Evolutionary conservation across 2,113 vertebrate species (phyloP), one percentile per base, ranked within the genome.

Genomic region (Heptranchias perlo): DNA sequence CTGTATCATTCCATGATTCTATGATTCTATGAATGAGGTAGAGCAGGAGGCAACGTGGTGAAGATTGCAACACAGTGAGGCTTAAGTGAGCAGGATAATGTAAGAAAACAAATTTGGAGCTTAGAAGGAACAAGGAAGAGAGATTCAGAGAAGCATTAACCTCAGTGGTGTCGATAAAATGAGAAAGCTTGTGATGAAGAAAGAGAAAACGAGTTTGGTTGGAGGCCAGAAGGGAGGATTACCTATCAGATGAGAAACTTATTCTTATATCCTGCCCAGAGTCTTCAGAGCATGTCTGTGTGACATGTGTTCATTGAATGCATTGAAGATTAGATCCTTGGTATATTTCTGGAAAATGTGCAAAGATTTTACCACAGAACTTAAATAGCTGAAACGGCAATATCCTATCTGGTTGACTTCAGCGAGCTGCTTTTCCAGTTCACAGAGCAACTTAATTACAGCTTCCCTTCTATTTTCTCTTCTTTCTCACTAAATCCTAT

Each of bases 311-410:
- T 52, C 78, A 21, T 16, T 82, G 78, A 82, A 18, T 82, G 6
- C 3, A 28, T 31, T 87, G 84, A 11, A 52, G 49, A 87, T 87
- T 87, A 87, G 28, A 87, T 52, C 44, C 49, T 87, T 87, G 25
- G 84, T 52, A 28, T 87, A 87, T 87, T 87, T 87, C 49, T 87
- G 84, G 84, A 87, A 52, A 87, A 87, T 87, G 25, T 87, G 84
- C 47, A 87, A 87, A 87, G 49, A 7, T 52, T 52, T 47, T 87
- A 25, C 47, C 25, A 28, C 47, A 87, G 84, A 23, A 87, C 49
- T 52, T 39, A 31, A 49, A 87, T 2, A 87, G 84, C 47, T 87
- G 49, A 87, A 52, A 87, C 84, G 52, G 47, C 84, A 87, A 13
- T 31, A 23, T 87, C 84, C 84, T 23, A 21, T 84, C 82, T 23